These are phyloP conservation scores for Natator depressus DNA, from an alignment of 2,113 vertebrate species.

Conservation along the genomic window DNA sequence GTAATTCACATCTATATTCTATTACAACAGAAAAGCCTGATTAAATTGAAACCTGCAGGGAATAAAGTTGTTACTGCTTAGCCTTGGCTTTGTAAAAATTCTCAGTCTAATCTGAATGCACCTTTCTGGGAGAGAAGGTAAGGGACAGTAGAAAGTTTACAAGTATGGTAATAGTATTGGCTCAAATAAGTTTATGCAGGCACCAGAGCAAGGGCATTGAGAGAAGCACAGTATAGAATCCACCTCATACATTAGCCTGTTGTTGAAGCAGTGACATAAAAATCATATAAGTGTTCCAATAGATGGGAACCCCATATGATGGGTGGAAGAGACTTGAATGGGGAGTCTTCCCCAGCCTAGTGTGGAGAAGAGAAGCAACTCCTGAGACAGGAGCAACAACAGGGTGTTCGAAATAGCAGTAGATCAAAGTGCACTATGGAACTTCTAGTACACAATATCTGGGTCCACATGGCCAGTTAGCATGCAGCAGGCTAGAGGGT, in stretches of 20 bases:
- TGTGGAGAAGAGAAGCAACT: background rate
- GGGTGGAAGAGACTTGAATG: background rate
- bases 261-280: background rate
- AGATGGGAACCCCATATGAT: background rate
- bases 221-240: background rate
- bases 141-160: background rate
- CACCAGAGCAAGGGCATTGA: fast-evolving
- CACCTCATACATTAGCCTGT: background rate
- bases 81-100: background rate
- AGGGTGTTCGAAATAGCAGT: background rate
- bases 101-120: background rate
- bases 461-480: background rate
- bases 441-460: background rate
- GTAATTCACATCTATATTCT: slow-evolving; percentile 9
- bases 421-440: background rate
- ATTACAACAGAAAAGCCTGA: background rate
- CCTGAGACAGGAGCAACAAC: background rate
- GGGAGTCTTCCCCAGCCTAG: background rate
- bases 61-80: background rate
- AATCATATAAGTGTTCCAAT: background rate
- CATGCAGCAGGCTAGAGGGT: background rate
- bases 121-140: background rate
- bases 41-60: background rate
- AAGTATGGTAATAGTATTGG: no score
- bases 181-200: fast-evolving